Base-by-base conservation (phyloP, 2,888 invertebrate genomes). In the Orgyia antiqua region DNA sequence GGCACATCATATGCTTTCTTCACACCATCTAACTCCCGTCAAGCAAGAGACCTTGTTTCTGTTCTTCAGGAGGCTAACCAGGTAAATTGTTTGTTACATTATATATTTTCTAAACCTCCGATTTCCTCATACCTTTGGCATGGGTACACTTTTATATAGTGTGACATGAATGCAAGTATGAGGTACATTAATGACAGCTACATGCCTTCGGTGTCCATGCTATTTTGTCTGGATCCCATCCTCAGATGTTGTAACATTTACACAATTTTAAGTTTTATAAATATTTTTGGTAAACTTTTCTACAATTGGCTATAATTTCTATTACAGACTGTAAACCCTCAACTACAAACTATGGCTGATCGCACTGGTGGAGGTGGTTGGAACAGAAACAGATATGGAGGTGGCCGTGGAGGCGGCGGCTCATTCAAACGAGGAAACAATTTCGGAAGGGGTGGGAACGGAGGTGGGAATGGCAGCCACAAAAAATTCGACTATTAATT, bases 1-100 rank as follows among this genome's bases (percentile, higher is more conserved):
- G 96, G 96, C 51, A 97, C 96, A 40, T 96, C 97, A 24, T 97
- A 97, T 75, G 97, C 97, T 35, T 97, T 98, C 88, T 97, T 97
- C 84, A 97, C 97, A 26, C 93, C 93, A 24, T 91, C 91, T 52
- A 97, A 97, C 72, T 90, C 92, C 42, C 92, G 94, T 54, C 96
- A 97, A 79, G 96, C 96, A 8, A 92, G 90, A 79, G 96, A 96
- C 69, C 89, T 97, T 36, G 92, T 97, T 18, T 93, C 94, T 51
- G 96, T 97, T 13, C 89, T 97, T 29, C 89, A 90, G 65, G 97
- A 97, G 88, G 97, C 97, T 37, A 96, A 96, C 54, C 96, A 96
- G 88, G 92, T 92, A 57, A 80, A 2, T 20, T 2, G 4, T 9
- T 20, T 8, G 9, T 8, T 9, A 10, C 7, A 2, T 2, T 23